Percentiles rank a stretch among this genome's conserved stretches.
Conservation (phyloP, 2,888 invertebrate genomes). For the Cryptocephalus moraei region DNA sequence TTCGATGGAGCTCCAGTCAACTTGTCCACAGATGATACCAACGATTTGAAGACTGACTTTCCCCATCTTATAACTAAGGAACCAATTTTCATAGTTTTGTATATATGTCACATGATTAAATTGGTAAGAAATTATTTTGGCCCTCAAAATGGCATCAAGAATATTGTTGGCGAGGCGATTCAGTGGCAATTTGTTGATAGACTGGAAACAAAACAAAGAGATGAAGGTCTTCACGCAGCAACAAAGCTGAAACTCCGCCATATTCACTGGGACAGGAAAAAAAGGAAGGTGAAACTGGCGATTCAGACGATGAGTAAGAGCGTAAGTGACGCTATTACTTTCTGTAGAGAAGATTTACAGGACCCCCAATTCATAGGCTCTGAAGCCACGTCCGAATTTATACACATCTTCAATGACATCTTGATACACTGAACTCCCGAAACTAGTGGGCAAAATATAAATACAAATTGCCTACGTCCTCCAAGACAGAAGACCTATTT, state of each 20-base stretch:
- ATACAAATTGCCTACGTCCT: conserved; percentile 3
- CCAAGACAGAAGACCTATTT: background rate
- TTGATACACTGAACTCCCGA: conserved; percentile 4
- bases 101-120: no score
- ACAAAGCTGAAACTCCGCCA: conserved; percentile 14
- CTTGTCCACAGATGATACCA: conserved; percentile 3
- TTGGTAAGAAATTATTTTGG: conserved; percentile 3
- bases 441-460: conserved; percentile 3
- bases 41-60: no score
- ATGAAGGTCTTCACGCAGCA: no score
- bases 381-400: conserved; percentile 1
- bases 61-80: no score
- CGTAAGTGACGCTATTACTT: conserved; percentile 6
- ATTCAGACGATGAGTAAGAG: conserved; percentile 14
- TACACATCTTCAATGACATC: conserved; percentile 3
- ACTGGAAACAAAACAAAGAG: no score
- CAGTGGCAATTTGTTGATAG: no score
- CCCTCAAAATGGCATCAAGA: background rate
- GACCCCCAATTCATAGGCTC: background rate
- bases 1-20: conserved; percentile 10
- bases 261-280: conserved; percentile 11
- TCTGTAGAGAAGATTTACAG: no score
- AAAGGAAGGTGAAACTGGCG: no score
- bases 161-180: conserved; percentile 1
- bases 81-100: no score